Conservation (phyloP, 2,113 vertebrate genomes). For the Oncorhynchus mykiss region DNA sequence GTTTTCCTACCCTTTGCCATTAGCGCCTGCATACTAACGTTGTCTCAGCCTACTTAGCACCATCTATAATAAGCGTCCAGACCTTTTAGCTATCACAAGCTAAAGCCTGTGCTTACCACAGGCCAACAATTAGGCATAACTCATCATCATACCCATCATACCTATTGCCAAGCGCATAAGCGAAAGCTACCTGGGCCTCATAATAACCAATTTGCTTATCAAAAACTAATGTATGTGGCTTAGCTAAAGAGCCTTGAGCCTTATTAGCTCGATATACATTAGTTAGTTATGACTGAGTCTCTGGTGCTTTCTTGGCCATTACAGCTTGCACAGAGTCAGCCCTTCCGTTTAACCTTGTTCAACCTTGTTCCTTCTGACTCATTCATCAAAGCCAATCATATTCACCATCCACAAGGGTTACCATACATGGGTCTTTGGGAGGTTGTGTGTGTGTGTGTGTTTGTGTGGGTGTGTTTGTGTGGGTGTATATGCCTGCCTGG, state of each 20-base stretch:
- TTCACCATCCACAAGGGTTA: conserved; percentile 35
- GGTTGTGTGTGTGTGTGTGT: conserved; percentile 1
- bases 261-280: conserved; percentile 9
- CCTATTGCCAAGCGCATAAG: neutral
- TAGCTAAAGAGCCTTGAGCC: conserved; percentile 45
- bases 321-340: conserved; percentile 54
- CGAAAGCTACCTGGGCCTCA: conserved; percentile 52
- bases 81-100: neutral
- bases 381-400: conserved; percentile 47
- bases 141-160: neutral
- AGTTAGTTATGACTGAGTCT: conserved; percentile 34
- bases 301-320: conserved; percentile 51
- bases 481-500: neutral
- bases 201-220: conserved; percentile 52
- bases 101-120: neutral
- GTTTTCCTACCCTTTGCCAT: neutral
- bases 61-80: neutral
- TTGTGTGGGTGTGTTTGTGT: neutral
- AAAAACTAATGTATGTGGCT: conserved; percentile 59
- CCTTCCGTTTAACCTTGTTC: conserved; percentile 64
- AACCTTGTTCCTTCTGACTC: conserved; percentile 34
- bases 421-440: neutral
- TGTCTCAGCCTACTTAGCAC: neutral
- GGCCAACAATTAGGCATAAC: neutral
- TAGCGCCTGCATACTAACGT: neutral